Evolutionary conservation across 2,888 invertebrate species (phyloP).

Genomic region (Drosophila nigritarsus): DNA sequence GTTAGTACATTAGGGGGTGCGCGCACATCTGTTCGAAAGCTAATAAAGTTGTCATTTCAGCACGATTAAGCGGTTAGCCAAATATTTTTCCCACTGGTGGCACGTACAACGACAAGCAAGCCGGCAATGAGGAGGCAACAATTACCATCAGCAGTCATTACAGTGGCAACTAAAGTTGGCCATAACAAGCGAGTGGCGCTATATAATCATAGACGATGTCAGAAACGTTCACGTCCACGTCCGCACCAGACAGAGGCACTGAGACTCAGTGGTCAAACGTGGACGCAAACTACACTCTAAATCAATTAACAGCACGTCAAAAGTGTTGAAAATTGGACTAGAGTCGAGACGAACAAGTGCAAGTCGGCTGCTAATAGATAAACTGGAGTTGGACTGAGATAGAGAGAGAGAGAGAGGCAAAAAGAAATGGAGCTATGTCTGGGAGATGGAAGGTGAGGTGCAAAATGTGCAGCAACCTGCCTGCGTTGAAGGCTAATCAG

Average conservation of each 20-base stretch:
- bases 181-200: slow-evolving; percentile 76
- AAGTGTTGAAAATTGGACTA: slow-evolving; percentile 81
- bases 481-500: slow-evolving; percentile 75
- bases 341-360: slow-evolving; percentile 35
- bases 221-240: slow-evolving; percentile 21
- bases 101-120: slow-evolving; percentile 54
- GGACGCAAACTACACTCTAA: slow-evolving; percentile 68
- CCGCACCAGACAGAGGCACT: slow-evolving; percentile 26
- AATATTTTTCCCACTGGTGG: slow-evolving; percentile 65
- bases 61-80: slow-evolving; percentile 75
- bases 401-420: slow-evolving; percentile 1
- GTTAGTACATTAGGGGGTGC: slow-evolving; percentile 10
- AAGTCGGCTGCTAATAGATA: slow-evolving; percentile 56
- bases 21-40: slow-evolving; percentile 51
- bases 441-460: slow-evolving; percentile 38
- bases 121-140: slow-evolving; percentile 57
- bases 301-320: slow-evolving; percentile 81
- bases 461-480: slow-evolving; percentile 65
- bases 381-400: slow-evolving; percentile 15
- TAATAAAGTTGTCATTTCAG: slow-evolving; percentile 77
- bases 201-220: slow-evolving; percentile 73
- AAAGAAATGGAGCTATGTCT: slow-evolving; percentile 20
- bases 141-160: slow-evolving; percentile 75
- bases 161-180: slow-evolving; percentile 75
- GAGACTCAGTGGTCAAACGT: slow-evolving; percentile 45